Conservation (phyloP, 2,113 vertebrate species). For the Platysternon megacephalum region DNA sequence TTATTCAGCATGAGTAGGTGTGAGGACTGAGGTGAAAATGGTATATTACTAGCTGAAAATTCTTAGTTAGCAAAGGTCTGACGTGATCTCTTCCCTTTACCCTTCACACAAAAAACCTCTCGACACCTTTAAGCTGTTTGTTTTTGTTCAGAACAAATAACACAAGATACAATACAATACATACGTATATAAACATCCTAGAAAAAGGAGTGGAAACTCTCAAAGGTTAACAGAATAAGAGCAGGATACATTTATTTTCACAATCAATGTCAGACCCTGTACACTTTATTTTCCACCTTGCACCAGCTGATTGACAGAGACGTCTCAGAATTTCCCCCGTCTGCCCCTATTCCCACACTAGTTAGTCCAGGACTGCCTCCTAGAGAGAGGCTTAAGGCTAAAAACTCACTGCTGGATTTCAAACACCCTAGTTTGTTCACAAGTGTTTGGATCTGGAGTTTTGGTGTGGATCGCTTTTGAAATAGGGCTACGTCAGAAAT, state of each 20-base stretch:
- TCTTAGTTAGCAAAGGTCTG: neutral
- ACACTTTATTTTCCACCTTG: neutral
- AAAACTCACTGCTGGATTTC: conserved; percentile 1
- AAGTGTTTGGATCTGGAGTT: neutral
- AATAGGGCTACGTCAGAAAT: neutral
- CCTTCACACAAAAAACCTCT: rapidly evolving
- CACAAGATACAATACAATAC: rapidly evolving
- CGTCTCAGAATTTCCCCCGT: neutral
- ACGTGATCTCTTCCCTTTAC: neutral
- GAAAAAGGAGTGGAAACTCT: conserved; percentile 10
- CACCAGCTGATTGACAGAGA: neutral
- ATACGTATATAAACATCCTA: neutral
- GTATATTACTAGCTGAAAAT: neutral
- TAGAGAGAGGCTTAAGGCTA: conserved; percentile 11
- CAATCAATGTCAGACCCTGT: neutral
- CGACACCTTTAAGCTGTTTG: neutral
- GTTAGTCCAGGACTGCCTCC: neutral
- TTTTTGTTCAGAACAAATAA: conserved; percentile 20
- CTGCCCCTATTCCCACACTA: neutral
- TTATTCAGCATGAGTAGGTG: neutral
- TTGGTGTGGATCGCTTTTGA: neutral
- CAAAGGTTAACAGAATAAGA: conserved; percentile 9
- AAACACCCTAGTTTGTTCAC: neutral
- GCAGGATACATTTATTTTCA: neutral
- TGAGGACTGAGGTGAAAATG: neutral